Evolutionary conservation across 1,140 invertebrate species (phyloP), one percentile per base, ranked within the genome.

Genomic region (Pteromalus puparum): DNA sequence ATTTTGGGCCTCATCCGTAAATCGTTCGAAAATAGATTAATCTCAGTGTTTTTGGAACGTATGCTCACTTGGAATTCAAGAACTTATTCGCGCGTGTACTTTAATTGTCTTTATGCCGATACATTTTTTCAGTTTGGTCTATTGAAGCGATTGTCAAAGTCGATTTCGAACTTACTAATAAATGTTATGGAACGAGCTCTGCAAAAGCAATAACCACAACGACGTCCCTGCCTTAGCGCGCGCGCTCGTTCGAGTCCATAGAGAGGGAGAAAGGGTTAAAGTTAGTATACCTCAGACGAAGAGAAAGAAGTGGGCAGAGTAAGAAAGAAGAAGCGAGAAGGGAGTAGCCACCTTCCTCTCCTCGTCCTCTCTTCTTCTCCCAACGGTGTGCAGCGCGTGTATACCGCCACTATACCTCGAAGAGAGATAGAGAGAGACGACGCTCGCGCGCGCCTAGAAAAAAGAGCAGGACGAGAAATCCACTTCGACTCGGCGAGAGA

Each of bases 221-320:
- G 70, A 80, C 72, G 73, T 46, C 53, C 81, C 81, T 82, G 72
- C 7, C 21, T 18, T n/a, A 4, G 42, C 38, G 42, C n/a, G 53
- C 34, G 30, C 53, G 6, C 18, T 5, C 6, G 21, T 3, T 21
- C 10, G 21, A 26, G 67, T 68, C n/a, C 21, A 21, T 10, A 74
- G 26, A 48, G 46, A 80, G 65, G 77, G 42, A 77, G 38, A 61
- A 83, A 83, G 81, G 74, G 81, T 82, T 82, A 82, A 82, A 65
- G 72, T 82, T 75, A 82, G 81, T 82, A 82, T 75, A 82, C 72
- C 81, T 75, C 68, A 21, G 26, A 13, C n/a, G 18, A 46, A 67
- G 38, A 42, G 67, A 68, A 72, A 53, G 81, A 82, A 73, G 10
- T 24, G 13, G 48, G 34, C 9, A 74, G 48, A 53, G 81, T 18